A percentile compares a stretch with the other conserved stretches of the same genome.
phyloP scores from a whole-genome alignment of 1,140 invertebrate species.

The Pogonus chalceus region DNA sequence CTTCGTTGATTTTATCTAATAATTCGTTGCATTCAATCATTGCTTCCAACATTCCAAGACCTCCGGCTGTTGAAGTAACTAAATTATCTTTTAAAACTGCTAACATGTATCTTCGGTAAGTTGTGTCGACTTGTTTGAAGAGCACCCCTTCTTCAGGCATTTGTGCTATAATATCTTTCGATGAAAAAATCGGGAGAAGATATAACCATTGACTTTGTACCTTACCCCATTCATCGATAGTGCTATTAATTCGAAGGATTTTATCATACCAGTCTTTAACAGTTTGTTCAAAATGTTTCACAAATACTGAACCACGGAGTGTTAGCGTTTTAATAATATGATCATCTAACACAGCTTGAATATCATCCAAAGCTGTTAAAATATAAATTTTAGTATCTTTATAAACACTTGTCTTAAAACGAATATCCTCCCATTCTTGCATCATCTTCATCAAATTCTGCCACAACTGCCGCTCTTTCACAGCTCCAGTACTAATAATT shows the following conservation, averaged over 20 bases:
- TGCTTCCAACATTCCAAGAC: conserved; percentile 60
- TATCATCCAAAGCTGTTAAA: conserved; percentile 71
- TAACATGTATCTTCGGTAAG: conserved; percentile 72
- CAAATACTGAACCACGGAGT: conserved; percentile 85
- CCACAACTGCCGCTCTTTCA: conserved; percentile 75
- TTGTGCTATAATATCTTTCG: conserved; percentile 85
- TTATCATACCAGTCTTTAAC: conserved; percentile 74
- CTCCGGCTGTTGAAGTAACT: conserved; percentile 63
- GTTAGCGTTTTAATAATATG: conserved; percentile 81
- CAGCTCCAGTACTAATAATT: conserved; percentile 79
- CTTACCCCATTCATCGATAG: conserved; percentile 81
- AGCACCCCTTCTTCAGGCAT: conserved; percentile 82
- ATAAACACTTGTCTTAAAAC: conserved; percentile 60
- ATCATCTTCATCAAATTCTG: conserved; percentile 74
- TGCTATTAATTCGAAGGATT: conserved; percentile 63
- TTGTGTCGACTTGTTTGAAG: conserved; percentile 65
- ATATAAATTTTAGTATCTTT: conserved; percentile 73
- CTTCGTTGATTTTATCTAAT: conserved; percentile 74
- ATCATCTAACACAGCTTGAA: conserved; percentile 77
- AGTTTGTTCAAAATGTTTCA: conserved; percentile 77
- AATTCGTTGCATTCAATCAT: conserved; percentile 61
- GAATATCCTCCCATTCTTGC: conserved; percentile 70
- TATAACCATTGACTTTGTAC: conserved; percentile 87
- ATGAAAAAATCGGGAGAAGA: conserved; percentile 84
- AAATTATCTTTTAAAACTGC: conserved; percentile 58